phyloP scores from a whole-genome alignment of 2,888 invertebrate species.

The Rhorus exstirpatorius region DNA sequence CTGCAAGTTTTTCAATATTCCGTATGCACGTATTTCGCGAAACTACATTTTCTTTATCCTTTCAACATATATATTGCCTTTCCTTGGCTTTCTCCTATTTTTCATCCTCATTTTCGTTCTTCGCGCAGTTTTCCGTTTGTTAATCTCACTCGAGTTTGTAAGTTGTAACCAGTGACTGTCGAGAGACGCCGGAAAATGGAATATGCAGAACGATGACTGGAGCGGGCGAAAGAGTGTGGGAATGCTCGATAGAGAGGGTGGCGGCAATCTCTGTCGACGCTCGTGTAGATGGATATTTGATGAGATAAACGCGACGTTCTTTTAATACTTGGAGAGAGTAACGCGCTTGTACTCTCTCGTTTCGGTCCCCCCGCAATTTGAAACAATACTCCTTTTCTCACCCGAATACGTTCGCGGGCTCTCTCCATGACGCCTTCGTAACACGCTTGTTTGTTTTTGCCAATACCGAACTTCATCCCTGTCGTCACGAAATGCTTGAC shows the following conservation, averaged over 20 bases:
- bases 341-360: slow-evolving; percentile 18
- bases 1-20: slow-evolving; percentile 24
- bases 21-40: neutral
- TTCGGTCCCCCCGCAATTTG: slow-evolving; percentile 35
- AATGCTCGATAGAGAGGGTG: slow-evolving; percentile 24
- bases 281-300: slow-evolving; percentile 78
- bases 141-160: slow-evolving; percentile 55
- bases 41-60: slow-evolving; percentile 9
- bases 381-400: slow-evolving; percentile 22
- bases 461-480: slow-evolving; percentile 25
- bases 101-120: slow-evolving; percentile 33
- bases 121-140: slow-evolving; percentile 50
- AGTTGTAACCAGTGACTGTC: slow-evolving; percentile 25
- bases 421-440: slow-evolving; percentile 8
- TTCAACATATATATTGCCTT: slow-evolving; percentile 1
- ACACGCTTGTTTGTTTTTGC: slow-evolving; percentile 53
- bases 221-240: slow-evolving; percentile 10
- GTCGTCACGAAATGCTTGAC: slow-evolving; percentile 53
- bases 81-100: slow-evolving; percentile 24
- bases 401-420: slow-evolving; percentile 24
- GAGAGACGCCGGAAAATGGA: slow-evolving; percentile 23
- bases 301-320: slow-evolving; percentile 78
- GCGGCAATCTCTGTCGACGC: slow-evolving; percentile 64
- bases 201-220: slow-evolving; percentile 12
- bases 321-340: slow-evolving; percentile 69